Base-by-base conservation (phyloP, 2,888 invertebrate genomes). In the Melieria crassipennis region DNA sequence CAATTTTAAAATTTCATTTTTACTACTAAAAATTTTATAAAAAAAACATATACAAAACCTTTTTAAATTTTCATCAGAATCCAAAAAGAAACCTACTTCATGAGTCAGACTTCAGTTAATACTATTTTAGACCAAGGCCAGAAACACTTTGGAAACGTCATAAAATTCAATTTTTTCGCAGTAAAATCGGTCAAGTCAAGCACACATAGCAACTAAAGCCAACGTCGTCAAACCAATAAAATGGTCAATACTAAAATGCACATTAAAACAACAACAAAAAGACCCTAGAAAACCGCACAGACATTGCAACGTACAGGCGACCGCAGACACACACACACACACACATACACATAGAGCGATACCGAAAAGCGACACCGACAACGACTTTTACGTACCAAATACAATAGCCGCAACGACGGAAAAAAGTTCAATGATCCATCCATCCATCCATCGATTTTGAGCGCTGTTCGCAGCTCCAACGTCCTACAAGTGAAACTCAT, bases 361-460 rank as follows among this genome's bases (percentile, higher is more conserved):
- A 7, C 7, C 9, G 5, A 52, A 52, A 52, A 52, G 52, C 9
- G 50, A 50, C 52, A 52, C 11, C 52, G 13, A 52, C 52, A 52
- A 4, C 52, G n/a, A 52, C 52, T 30, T 30, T 30, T 30, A 30
- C 30, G 30, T 30, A 30, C 30, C 30, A 30, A 30, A 30, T 30
- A 30, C 30, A 30, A 30, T 30, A 2, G 30, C 30, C 30, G 30
- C 30, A 30, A 30, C 11, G 52, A 52, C 11, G 13, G 52, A 13
- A 13, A 52, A 52, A 52, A 52, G 52, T 52, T 52, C 52, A 52
- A 52, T 52, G 52, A 52, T 52, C 52, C 13, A 52, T 52, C 52
- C 5, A 52, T 52, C 13, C 11, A n/a, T 52, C n/a, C 13, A 52
- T 52, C 13, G n/a, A n/a, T 13, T n/a, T 52, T 52, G 52, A 30